Evolutionary conservation across 1,140 invertebrate species (phyloP).

Genomic region (Choristoneura fumiferana): DNA sequence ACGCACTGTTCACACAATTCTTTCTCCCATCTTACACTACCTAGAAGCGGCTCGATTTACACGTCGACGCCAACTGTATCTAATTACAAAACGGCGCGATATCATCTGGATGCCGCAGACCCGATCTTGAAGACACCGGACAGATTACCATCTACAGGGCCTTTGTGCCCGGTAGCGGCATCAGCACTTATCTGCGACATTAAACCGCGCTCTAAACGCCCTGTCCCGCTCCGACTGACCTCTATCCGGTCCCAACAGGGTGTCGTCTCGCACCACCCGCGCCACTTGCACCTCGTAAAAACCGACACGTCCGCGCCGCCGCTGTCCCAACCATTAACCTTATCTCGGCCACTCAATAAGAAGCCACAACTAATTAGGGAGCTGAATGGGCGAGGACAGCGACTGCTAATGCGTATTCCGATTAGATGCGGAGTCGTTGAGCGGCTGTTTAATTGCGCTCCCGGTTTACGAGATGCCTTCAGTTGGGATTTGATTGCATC

Average conservation of each 20-base stretch:
- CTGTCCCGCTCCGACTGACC: not conserved
- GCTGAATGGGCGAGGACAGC: not conserved
- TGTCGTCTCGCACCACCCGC: not conserved
- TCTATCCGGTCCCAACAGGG: not conserved
- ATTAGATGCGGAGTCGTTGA: not conserved
- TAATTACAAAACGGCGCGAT: not conserved
- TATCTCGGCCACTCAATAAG: slow-evolving; percentile 35
- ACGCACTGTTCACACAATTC: too few relatives aligned
- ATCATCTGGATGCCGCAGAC: slow-evolving; percentile 3
- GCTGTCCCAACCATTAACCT: slow-evolving; percentile 27
- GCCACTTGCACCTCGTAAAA: slow-evolving; percentile 29
- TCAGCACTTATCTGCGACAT: slow-evolving; percentile 33
- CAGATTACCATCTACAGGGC: slow-evolving; percentile 15
- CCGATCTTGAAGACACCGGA: slow-evolving; percentile 4
- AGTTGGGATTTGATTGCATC: not conserved
- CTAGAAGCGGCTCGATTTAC: not conserved
- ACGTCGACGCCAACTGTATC: slow-evolving; percentile 4
- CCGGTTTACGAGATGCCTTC: not conserved
- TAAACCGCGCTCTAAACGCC: slow-evolving; percentile 25
- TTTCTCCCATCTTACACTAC: too few relatives aligned
- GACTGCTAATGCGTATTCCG: not conserved
- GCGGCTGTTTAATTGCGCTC: not conserved
- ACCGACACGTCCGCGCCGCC: slow-evolving; percentile 18
- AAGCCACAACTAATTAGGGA: slow-evolving; percentile 37
- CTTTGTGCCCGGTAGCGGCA: slow-evolving; percentile 4